Evolutionary conservation across 53 echinoderm and acorn worm genomes (phyloP).

Genomic region (Henricia sp.): DNA sequence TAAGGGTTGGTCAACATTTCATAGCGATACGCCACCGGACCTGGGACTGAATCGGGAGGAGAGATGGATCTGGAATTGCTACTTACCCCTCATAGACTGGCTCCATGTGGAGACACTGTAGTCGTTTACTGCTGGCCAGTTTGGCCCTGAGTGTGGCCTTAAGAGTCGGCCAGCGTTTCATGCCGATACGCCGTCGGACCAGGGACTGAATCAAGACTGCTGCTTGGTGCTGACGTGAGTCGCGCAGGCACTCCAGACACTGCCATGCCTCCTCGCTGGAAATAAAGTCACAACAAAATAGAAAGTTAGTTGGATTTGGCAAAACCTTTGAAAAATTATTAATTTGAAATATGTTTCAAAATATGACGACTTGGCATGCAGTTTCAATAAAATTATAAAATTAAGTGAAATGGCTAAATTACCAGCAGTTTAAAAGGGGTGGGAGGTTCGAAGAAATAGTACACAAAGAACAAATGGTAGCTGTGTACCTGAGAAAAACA

Average conservation of each 20-base stretch:
- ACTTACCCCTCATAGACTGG: slow-evolving; percentile 94
- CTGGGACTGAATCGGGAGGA: too few relatives aligned
- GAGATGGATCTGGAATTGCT: neutral
- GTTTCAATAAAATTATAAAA: neutral
- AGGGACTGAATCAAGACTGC: slow-evolving; percentile 82
- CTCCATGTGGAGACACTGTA: slow-evolving; percentile 71
- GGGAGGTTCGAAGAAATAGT: too few relatives aligned
- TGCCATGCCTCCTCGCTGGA: slow-evolving; percentile 89
- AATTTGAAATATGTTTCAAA: neutral
- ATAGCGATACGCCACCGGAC: too few relatives aligned
- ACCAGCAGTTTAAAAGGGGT: too few relatives aligned
- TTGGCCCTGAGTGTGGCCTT: slow-evolving; percentile 54
- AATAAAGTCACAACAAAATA: neutral
- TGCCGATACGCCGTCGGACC: slow-evolving; percentile 81
- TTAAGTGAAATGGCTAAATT: neutral
- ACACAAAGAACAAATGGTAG: too few relatives aligned
- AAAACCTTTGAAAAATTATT: neutral
- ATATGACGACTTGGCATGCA: too few relatives aligned
- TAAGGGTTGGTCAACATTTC: too few relatives aligned
- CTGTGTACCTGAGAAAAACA: slow-evolving; percentile 90
- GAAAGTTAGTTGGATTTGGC: neutral
- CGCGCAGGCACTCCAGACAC: slow-evolving; percentile 76
- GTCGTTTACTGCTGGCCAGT: slow-evolving; percentile 59
- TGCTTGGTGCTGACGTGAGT: slow-evolving; percentile 71
- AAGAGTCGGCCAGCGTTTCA: slow-evolving; percentile 80